phyloP scores from a whole-genome alignment of 2,113 vertebrate species.

The Toxotes jaculatrix region DNA sequence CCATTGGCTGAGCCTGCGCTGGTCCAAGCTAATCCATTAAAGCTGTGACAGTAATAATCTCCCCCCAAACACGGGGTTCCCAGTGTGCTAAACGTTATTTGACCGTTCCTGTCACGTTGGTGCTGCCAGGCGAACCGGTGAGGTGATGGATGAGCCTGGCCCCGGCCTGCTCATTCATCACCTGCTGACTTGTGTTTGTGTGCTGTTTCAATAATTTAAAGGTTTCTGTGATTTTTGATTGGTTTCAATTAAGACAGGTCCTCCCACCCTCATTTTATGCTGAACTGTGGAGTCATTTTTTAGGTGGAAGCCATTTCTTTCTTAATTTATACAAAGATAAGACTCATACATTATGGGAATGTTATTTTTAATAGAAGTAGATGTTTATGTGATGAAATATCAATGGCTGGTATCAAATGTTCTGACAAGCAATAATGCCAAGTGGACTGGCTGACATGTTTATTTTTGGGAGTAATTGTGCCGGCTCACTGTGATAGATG shows the following conservation, averaged over 20 bases:
- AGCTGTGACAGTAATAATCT: conserved; percentile 84
- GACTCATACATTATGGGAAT: not conserved
- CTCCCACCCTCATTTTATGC: not conserved
- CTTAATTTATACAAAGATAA: not conserved
- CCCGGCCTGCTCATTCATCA: conserved; percentile 76
- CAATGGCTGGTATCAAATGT: conserved; percentile 14
- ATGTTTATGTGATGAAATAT: conserved; percentile 36
- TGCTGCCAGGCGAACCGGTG: conserved; percentile 65
- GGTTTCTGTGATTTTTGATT: conserved; percentile 64
- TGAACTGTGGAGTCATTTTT: not conserved
- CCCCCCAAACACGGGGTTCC: conserved; percentile 77
- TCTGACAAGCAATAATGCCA: not conserved
- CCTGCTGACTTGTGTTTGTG: conserved; percentile 72
- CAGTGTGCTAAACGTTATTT: conserved; percentile 85
- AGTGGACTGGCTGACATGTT: conserved; percentile 38
- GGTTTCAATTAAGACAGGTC: conserved; percentile 42
- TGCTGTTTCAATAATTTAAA: conserved; percentile 56
- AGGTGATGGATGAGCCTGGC: conserved; percentile 82
- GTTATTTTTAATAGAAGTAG: not conserved
- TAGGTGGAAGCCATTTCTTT: not conserved
- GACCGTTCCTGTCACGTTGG: conserved; percentile 82
- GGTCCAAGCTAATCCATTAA: conserved; percentile 84
- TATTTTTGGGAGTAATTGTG: conserved; percentile 53
- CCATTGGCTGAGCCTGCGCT: conserved; percentile 73
- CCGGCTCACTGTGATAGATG: conserved; percentile 46